Evolutionary conservation across 2,113 vertebrate genomes (phyloP).

Genomic region (Poicephalus meyeri): DNA sequence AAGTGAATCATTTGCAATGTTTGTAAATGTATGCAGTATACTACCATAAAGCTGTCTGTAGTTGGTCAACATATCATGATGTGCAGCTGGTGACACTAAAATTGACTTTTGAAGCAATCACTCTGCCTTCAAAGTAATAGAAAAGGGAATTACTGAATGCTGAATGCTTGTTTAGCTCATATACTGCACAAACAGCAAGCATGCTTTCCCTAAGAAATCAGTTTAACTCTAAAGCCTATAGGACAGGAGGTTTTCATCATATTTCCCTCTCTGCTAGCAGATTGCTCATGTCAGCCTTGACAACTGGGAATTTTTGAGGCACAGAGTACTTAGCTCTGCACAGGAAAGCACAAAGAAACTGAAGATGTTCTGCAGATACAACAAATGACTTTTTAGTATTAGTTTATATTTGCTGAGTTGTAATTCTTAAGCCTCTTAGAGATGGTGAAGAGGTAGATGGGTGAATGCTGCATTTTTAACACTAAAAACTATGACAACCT

Average conservation of each 20-base stretch:
- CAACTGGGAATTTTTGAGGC: not conserved
- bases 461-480: not conserved
- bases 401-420: not conserved
- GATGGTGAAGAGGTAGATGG: not conserved
- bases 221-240: not conserved
- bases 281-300: not conserved
- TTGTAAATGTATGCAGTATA: not conserved
- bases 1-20: not conserved
- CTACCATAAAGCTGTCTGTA: not conserved
- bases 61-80: not conserved
- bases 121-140: not conserved
- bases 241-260: not conserved
- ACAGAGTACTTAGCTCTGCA: not conserved
- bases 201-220: not conserved
- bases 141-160: not conserved
- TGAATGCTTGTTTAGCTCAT: not conserved
- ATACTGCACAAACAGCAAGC: not conserved
- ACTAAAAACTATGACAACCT: not conserved
- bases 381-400: not conserved
- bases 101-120: not conserved
- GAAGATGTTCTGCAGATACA: not conserved
- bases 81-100: not conserved
- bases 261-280: not conserved
- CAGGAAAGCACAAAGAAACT: not conserved
- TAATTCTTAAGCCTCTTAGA: not conserved